phyloP scores from a whole-genome alignment of 2,888 invertebrate genomes.

The Leistus spinibarbis region DNA sequence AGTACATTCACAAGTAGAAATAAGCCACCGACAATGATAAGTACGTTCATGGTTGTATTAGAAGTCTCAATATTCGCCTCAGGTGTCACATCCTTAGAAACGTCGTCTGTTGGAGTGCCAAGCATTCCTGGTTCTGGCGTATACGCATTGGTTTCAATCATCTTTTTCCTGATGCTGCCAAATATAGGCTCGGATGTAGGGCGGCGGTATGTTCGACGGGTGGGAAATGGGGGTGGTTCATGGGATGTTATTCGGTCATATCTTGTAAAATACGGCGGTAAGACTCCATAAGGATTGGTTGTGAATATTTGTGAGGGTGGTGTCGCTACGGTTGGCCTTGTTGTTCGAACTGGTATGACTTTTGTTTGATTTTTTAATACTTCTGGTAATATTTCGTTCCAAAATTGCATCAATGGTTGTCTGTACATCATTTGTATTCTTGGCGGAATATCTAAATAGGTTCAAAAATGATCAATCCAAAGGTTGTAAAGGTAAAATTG shows the following conservation, averaged over 20 bases:
- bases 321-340: slow-evolving; percentile 17
- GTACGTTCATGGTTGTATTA: slow-evolving; percentile 64
- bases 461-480: not conserved
- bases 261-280: slow-evolving; percentile 37
- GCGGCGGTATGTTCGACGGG: slow-evolving; percentile 1
- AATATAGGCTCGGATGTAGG: slow-evolving; percentile 32
- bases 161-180: slow-evolving; percentile 42
- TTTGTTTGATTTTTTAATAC: slow-evolving; percentile 64
- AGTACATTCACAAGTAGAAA: slow-evolving; percentile 76
- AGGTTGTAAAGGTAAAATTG: not conserved
- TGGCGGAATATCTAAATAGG: slow-evolving; percentile 74
- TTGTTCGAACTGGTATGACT: slow-evolving; percentile 20
- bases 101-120: slow-evolving; percentile 47
- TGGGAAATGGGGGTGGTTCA: slow-evolving; percentile 47
- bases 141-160: slow-evolving; percentile 43
- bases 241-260: slow-evolving; percentile 47
- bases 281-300: slow-evolving; percentile 8
- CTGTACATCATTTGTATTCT: slow-evolving; percentile 76
- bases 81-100: slow-evolving; percentile 54
- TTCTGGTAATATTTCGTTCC: slow-evolving; percentile 82
- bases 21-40: slow-evolving; percentile 69
- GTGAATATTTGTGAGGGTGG: slow-evolving; percentile 36
- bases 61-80: slow-evolving; percentile 52
- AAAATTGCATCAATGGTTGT: slow-evolving; percentile 77
- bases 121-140: slow-evolving; percentile 44